phyloP scores from a whole-genome alignment of 2,888 invertebrate species.

The Tuberolachnus salignus region DNA sequence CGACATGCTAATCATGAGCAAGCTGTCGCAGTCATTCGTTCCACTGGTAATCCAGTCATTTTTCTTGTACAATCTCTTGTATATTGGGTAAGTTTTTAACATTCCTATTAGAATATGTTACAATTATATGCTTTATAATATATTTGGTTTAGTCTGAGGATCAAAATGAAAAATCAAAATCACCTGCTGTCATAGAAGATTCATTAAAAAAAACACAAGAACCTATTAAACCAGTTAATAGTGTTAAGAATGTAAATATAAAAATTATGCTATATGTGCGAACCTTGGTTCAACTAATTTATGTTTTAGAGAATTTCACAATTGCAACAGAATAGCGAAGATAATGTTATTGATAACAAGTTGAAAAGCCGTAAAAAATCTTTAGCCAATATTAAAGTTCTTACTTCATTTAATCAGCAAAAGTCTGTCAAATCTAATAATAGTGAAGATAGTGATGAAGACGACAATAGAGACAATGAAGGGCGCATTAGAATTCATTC shows the following conservation, averaged over 20 bases:
- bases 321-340: constrained; percentile 46
- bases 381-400: constrained; percentile 15
- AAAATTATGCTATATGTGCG: neutral
- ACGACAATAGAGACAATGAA: constrained; percentile 77
- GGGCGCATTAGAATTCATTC: constrained; percentile 79
- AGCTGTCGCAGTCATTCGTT: constrained; percentile 92
- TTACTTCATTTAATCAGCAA: constrained; percentile 33
- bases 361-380: constrained; percentile 23
- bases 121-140: neutral
- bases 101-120: neutral
- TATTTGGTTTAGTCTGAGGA: constrained; percentile 25
- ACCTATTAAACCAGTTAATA: constrained; percentile 10
- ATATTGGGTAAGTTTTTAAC: constrained; percentile 71
- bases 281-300: neutral
- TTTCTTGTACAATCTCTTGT: constrained; percentile 86
- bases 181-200: constrained; percentile 17
- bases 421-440: constrained; percentile 40
- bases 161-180: constrained; percentile 24
- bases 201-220: constrained; percentile 13
- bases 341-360: constrained; percentile 4
- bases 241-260: constrained; percentile 43
- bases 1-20: constrained; percentile 89
- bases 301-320: constrained; percentile 38
- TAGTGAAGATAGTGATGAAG: constrained; percentile 68
- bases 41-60: constrained; percentile 84